Conservation (phyloP, 2,797 vertebrate genomes). For the Peromyscus attwateri region DNA sequence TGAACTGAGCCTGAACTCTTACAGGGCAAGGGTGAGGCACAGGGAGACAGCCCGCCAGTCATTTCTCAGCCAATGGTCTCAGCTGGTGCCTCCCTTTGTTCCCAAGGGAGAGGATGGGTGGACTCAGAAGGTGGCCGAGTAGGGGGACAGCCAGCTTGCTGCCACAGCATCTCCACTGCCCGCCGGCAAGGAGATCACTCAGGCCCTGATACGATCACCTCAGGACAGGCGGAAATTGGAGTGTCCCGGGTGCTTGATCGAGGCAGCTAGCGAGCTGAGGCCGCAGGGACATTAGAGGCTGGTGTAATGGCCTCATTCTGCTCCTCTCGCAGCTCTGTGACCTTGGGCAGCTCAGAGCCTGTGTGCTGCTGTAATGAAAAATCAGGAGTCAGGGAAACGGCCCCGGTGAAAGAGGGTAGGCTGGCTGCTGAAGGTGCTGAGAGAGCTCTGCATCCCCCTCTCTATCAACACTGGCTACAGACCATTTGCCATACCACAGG, state of each 20-base stretch:
- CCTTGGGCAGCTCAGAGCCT: conserved; percentile 82
- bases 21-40: not conserved
- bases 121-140: not conserved
- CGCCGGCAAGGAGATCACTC: conserved; percentile 84
- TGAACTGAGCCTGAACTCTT: not conserved
- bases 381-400: conserved; percentile 81
- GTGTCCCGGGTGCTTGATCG: conserved; percentile 85
- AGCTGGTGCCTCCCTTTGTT: not conserved
- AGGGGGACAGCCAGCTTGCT: not conserved
- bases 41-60: accelerated
- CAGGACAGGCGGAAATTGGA: conserved; percentile 88
- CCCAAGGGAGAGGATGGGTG: not conserved
- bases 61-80: not conserved
- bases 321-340: conserved; percentile 84
- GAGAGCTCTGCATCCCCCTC: accelerated
- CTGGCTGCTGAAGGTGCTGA: conserved; percentile 10
- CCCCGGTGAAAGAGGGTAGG: not conserved
- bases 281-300: conserved; percentile 77
- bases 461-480: not conserved
- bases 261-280: conserved; percentile 69
- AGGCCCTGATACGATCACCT: conserved; percentile 86
- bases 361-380: conserved; percentile 85
- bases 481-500: accelerated
- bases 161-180: not conserved
- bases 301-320: conserved; percentile 85